Evolutionary conservation across 1,140 invertebrate genomes (phyloP).

Genomic region (Temnothorax longispinosus): DNA sequence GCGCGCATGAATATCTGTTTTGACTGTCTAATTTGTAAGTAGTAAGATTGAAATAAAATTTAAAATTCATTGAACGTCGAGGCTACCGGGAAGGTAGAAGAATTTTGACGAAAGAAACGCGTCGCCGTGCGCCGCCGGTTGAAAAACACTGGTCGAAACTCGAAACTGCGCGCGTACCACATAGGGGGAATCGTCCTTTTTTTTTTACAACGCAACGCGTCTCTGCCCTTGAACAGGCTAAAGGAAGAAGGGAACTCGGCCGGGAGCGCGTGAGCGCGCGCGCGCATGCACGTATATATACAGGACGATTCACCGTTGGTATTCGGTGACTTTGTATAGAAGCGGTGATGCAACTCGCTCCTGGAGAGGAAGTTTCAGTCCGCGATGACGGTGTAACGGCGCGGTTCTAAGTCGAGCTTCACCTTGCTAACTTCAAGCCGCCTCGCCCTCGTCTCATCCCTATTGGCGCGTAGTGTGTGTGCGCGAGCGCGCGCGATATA

Average conservation of each 20-base stretch:
- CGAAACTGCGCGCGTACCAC: too few relatives aligned
- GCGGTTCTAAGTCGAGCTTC: conserved; percentile 11
- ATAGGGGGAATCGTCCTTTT: conserved; percentile 33
- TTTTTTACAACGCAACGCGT: conserved; percentile 42
- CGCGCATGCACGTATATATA: background rate
- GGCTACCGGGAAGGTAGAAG: background rate
- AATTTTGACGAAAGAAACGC: background rate
- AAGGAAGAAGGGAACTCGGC: conserved; percentile 18
- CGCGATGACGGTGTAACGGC: background rate
- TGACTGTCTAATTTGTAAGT: background rate
- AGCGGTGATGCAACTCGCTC: conserved; percentile 14
- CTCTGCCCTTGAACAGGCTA: conserved; percentile 51
- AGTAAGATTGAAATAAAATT: background rate
- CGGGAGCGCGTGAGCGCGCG: background rate
- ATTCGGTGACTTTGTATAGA: background rate
- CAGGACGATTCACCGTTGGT: conserved; percentile 28
- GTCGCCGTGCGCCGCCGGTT: background rate
- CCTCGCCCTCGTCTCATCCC: background rate
- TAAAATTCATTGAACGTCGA: too few relatives aligned
- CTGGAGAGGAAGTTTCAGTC: conserved; percentile 7
- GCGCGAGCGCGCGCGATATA: background rate
- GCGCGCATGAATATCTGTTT: background rate
- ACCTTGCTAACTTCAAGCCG: background rate
- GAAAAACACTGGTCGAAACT: conserved; percentile 16
- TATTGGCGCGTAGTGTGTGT: background rate